Percentiles rank a stretch among this genome's conserved stretches.
Evolutionary conservation across 2,888 invertebrate genomes (phyloP).

Genomic region (Chaetogeoica ovagalla): DNA sequence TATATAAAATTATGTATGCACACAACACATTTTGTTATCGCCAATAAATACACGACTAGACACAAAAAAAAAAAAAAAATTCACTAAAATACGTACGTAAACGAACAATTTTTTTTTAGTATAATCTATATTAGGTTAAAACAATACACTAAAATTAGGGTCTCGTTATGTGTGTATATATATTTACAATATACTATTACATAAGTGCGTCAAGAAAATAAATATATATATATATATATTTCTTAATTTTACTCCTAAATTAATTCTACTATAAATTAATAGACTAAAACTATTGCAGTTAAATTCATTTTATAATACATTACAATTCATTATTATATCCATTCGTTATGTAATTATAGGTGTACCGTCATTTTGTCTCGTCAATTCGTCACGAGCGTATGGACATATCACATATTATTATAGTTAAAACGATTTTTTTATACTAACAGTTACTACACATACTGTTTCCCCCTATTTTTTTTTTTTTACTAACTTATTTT

Average conservation of each 20-base stretch:
- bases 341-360: no score
- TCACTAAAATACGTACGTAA: conserved; percentile 24
- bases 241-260: conserved; percentile 10
- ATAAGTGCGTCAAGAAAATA: not conserved
- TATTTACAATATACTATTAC: not conserved
- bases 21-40: conserved; percentile 3
- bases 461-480: no score
- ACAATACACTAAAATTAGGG: not conserved
- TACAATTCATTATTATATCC: no score
- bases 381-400: no score
- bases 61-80: conserved; percentile 15
- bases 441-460: no score
- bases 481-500: no score
- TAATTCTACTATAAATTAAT: conserved; percentile 5
- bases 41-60: conserved; percentile 1
- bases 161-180: not conserved
- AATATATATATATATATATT: no score
- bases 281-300: not conserved
- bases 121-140: not conserved
- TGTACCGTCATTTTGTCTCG: no score
- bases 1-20: not conserved
- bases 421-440: no score
- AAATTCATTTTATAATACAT: not conserved
- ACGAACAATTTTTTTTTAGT: conserved; percentile 5
- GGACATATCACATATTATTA: no score